Base-by-base conservation (phyloP, 2,113 vertebrate species). In the Nibea coibor region DNA sequence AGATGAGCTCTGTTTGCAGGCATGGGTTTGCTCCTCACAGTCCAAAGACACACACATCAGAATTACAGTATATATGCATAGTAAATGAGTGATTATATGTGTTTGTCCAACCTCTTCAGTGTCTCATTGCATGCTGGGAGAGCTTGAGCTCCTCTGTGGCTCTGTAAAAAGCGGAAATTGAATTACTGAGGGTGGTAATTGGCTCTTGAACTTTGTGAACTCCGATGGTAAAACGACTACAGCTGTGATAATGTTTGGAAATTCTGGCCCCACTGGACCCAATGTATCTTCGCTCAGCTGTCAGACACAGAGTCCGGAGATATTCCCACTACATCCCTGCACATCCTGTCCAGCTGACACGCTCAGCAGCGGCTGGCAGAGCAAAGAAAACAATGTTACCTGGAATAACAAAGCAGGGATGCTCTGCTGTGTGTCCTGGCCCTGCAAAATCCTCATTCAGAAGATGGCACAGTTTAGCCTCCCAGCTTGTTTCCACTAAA, bases 331-430 rank as follows among this genome's bases (percentile, higher is more conserved):
- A 20, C 53, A 63, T 58, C 64, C 16, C 6, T 53, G 26, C 39
- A 7, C 22, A 24, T 39, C 35, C 67, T 15, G 64, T 67, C 48
- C 54, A 47, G 28, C 61, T 43, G 65, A 78, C 51, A 58, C 53
- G 42, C 67, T 20, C 3, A 35, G 56, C 54, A 59, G 39, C 54
- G 73, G 22, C 66, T 64, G 72, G 31, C 43, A 68, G 65, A 63
- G 28, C 35, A 73, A 70, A 75, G 31, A 22, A 58, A 43, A 59
- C 45, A 20, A 20, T n/a, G 26, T 67, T 67, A 76, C 63, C 67
- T 76, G 54, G 62, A 73, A 72, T 56, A 53, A 78, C 35, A 64
- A 20, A 47, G 24, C 59, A 56, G n/a, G 15, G 17, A 57, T 68
- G 47, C 45, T 45, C 35, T 56, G 51, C 74, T 70, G 47, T 67